Conservation (phyloP, 2,888 invertebrate species). For the Caenorhabditis panamensis region DNA sequence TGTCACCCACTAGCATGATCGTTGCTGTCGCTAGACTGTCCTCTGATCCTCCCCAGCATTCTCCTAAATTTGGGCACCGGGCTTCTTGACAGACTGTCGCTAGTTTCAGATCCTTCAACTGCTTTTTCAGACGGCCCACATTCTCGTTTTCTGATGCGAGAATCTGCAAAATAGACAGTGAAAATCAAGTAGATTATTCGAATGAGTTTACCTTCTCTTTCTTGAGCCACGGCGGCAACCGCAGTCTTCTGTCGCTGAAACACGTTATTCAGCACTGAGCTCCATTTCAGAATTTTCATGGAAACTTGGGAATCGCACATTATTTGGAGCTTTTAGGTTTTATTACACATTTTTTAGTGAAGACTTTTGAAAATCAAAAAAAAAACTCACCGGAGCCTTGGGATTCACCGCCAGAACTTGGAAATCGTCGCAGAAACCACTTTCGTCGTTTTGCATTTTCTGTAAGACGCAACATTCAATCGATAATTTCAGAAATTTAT, state of each 20-base stretch:
- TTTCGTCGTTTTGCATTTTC: no score
- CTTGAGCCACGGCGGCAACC: constrained; percentile 80
- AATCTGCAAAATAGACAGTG: constrained; percentile 34
- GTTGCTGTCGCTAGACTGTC: constrained; percentile 92
- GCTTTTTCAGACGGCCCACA: constrained; percentile 74
- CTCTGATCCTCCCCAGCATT: constrained; percentile 95
- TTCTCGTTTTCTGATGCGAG: constrained; percentile 73
- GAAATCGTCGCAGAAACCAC: no score
- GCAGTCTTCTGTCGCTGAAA: constrained; percentile 72
- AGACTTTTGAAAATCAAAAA: no score
- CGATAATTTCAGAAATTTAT: no score
- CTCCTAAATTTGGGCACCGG: constrained; percentile 84
- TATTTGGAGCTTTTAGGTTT: no score
- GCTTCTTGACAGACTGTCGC: constrained; percentile 81
- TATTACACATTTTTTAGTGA: no score
- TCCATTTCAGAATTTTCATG: no score
- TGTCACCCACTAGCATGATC: constrained; percentile 99
- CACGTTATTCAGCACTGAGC: no score
- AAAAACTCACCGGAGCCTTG: no score
- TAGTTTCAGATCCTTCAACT: constrained; percentile 77
- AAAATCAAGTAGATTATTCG: neutral
- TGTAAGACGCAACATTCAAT: no score
- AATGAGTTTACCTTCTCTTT: constrained; percentile 73
- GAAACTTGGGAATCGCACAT: no score
- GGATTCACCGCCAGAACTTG: no score